A percentile compares a stretch with the other conserved stretches of the same genome.
Evolutionary conservation across 2,888 invertebrate species (phyloP).

Genomic region (Harpalus rufipes): DNA sequence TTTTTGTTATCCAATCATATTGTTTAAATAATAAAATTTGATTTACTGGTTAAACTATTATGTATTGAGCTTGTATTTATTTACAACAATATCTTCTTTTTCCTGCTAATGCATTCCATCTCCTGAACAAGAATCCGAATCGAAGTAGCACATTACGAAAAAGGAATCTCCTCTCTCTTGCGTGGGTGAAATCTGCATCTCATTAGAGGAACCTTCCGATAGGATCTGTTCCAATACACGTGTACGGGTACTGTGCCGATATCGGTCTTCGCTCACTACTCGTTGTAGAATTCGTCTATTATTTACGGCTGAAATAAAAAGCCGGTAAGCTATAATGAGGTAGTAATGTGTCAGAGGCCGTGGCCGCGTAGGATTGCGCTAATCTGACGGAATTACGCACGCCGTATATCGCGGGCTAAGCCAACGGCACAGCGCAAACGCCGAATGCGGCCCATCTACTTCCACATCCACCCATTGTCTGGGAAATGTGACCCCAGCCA

Average conservation of each 20-base stretch:
- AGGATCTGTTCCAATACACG: constrained; percentile 47
- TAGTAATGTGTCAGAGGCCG: constrained; percentile 77
- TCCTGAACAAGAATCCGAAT: not conserved
- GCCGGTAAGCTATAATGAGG: constrained; percentile 75
- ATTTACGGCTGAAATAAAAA: constrained; percentile 32
- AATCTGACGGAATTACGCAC: constrained; percentile 77
- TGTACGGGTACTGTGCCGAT: constrained; percentile 5
- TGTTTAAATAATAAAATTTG: too few relatives aligned
- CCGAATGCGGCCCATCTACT: constrained; percentile 70
- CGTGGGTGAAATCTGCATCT: constrained; percentile 65
- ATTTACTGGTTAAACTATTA: too few relatives aligned
- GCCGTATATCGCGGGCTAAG: constrained; percentile 73
- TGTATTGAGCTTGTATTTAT: too few relatives aligned
- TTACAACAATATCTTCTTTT: too few relatives aligned
- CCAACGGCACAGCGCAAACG: constrained; percentile 21
- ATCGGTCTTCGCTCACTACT: not conserved
- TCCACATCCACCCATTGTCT: constrained; percentile 76
- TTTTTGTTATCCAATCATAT: too few relatives aligned
- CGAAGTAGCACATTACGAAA: not conserved
- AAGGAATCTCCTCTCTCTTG: not conserved
- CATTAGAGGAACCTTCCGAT: constrained; percentile 53
- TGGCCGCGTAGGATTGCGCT: constrained; percentile 75
- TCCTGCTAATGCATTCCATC: too few relatives aligned
- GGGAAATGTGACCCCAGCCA: constrained; percentile 72
- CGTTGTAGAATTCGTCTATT: constrained; percentile 6